Evolutionary conservation across 2,888 invertebrate genomes (phyloP), one percentile per base, ranked within the genome.

Genomic region (Empis stercorea): DNA sequence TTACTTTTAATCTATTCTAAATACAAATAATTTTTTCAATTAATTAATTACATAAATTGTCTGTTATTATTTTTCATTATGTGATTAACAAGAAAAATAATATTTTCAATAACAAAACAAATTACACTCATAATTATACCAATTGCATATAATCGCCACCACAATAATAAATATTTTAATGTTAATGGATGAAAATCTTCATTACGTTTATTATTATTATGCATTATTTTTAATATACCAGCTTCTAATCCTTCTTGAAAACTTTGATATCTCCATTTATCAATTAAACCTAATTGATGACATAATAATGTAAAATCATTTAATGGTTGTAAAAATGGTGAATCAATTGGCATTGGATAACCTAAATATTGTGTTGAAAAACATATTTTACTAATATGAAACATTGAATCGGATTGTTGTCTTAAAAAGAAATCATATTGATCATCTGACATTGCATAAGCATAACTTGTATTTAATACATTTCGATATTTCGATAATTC

Each of bases 241-340:
- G 27, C 15, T 27, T 40, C 23, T 27, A 27, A 14, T 14, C 27
- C 27, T 27, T 48, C 45, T 7, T 15, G 17, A 30, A 42, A 48
- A 10, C 41, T 37, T 30, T 23, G 20, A 10, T 13, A 11, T 11
- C 17, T 15, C 48, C 48, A 48, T 27, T 41, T 37, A 2, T 42
- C 4, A 10, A 27, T 17, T 10, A 48, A 11, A 17, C 48, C 48
- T 37, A 14, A 27, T 37, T 48, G 30, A 2, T 30, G 44, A 14
- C 27, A 30, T 13, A 7, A 16, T 10, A 45, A 41, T 27, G 45
- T 42, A 36, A 45, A 42, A 17, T 6, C 7, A 13, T 13, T n/a
- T 4, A 48, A 32, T 6, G 44, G 30, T 36, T 45, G 14, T 30
- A 42, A 42, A 30, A 48, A 48, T 37, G 44, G 44, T 30, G 48